phyloP scores from a whole-genome alignment of 2,113 vertebrate species.

The Ondatra zibethicus region DNA sequence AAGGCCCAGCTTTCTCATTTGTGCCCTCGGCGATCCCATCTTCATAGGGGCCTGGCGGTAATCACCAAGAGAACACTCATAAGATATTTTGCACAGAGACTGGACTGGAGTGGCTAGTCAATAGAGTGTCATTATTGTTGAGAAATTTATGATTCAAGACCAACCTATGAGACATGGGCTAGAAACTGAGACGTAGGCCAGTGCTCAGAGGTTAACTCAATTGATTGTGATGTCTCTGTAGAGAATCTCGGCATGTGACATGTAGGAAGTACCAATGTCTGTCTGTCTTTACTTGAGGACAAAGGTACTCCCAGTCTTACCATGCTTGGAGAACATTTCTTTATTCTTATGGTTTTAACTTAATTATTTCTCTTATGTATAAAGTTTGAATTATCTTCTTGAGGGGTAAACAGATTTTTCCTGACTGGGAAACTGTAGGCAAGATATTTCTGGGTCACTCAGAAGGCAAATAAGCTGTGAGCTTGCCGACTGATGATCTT shows the following conservation, averaged over 20 bases:
- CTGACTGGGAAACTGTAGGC: not conserved
- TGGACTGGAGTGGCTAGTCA: not conserved
- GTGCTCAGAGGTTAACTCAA: not conserved
- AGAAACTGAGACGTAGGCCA: not conserved
- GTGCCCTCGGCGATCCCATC: not conserved
- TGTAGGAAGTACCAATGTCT: rapidly evolving
- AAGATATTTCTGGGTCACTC: not conserved
- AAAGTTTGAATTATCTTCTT: not conserved
- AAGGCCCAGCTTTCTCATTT: not conserved
- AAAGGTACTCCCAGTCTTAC: not conserved
- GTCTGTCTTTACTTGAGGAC: not conserved
- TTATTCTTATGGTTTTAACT: not conserved
- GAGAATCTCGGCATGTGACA: not conserved
- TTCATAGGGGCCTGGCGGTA: not conserved
- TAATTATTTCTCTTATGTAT: not conserved
- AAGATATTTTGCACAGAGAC: not conserved
- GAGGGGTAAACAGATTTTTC: not conserved
- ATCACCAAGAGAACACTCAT: not conserved
- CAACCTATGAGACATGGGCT: not conserved
- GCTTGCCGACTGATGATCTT: not conserved
- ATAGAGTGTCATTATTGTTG: not conserved
- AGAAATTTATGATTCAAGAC: constrained; percentile 22
- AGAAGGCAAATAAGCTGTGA: not conserved
- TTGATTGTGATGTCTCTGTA: not conserved
- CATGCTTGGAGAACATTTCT: not conserved